These are phyloP conservation scores for Leptatherina wallacei DNA, from an alignment of 2,797 vertebrate genomes.

Conservation along the genomic window DNA sequence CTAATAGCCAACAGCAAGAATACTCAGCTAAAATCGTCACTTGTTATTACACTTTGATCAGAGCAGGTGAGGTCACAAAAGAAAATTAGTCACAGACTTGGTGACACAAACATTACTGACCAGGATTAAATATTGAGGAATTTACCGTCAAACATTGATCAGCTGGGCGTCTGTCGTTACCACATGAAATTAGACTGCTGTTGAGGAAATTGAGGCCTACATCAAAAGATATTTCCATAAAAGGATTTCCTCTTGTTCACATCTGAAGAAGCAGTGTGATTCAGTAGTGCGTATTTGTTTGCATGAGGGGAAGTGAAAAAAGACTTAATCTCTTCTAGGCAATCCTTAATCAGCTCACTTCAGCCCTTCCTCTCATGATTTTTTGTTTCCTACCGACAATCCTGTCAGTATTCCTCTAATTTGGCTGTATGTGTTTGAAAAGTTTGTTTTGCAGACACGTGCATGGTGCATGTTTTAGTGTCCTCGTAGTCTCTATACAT, in stretches of 20 bases:
- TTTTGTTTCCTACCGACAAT: not conserved
- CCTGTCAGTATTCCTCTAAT: not conserved
- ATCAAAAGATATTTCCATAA: constrained; percentile 36
- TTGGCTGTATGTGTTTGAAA: not conserved
- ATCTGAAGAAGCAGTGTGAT: constrained; percentile 12
- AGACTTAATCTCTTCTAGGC: constrained; percentile 53
- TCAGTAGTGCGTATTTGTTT: not conserved
- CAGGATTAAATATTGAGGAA: constrained; percentile 1
- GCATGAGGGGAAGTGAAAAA: constrained; percentile 4
- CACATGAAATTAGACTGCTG: constrained; percentile 18
- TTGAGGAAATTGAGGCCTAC: not conserved
- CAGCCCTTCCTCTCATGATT: not conserved
- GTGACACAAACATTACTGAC: constrained; percentile 12
- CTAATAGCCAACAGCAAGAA: not conserved
- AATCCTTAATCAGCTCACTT: constrained; percentile 31
- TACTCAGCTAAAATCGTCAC: not conserved
- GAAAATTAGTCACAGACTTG: constrained; percentile 43
- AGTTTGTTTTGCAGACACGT: not conserved
- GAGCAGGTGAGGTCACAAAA: constrained; percentile 21
- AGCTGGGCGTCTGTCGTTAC: constrained; percentile 23
- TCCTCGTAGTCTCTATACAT: not conserved
- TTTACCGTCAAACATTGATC: constrained; percentile 28
- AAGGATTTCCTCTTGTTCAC: constrained; percentile 47
- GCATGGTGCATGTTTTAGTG: not conserved
- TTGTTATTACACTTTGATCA: not conserved